A percentile compares a stretch with the other conserved stretches of the same genome.
Evolutionary conservation across 2,113 vertebrate species (phyloP).

Genomic region (Festucalex cinctus): DNA sequence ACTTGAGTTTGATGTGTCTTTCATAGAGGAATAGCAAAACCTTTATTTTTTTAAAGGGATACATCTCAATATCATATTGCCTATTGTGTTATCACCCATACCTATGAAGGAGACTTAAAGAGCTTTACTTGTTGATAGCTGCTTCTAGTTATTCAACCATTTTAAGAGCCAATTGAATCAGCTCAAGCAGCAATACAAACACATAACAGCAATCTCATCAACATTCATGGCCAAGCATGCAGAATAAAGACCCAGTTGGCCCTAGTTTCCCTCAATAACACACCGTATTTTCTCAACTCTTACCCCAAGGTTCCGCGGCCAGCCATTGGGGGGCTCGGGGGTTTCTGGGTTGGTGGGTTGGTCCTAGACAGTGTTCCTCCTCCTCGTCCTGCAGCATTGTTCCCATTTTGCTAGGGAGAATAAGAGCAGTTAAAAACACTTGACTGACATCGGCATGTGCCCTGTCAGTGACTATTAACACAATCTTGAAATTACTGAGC

Average conservation of each 20-base stretch:
- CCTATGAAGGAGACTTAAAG: too few relatives aligned
- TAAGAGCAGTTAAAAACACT: slow-evolving; percentile 14
- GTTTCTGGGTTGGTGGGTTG: slow-evolving; percentile 97
- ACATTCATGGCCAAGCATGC: neutral
- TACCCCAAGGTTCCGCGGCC: slow-evolving; percentile 94
- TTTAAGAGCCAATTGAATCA: too few relatives aligned
- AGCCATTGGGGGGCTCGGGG: slow-evolving; percentile 95
- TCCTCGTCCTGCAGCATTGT: slow-evolving; percentile 87
- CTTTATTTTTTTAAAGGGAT: too few relatives aligned
- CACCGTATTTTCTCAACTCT: neutral
- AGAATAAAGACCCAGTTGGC: neutral
- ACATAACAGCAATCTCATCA: too few relatives aligned
- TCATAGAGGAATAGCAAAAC: too few relatives aligned
- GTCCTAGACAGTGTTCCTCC: slow-evolving; percentile 87
- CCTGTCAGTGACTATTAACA: slow-evolving; percentile 1
- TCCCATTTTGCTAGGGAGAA: slow-evolving; percentile 84
- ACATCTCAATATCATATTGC: too few relatives aligned
- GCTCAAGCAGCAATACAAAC: too few relatives aligned
- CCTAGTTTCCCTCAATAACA: neutral
- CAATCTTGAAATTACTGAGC: neutral
- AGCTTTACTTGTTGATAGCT: too few relatives aligned
- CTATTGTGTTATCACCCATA: too few relatives aligned
- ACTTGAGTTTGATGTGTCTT: too few relatives aligned
- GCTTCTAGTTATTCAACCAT: too few relatives aligned
- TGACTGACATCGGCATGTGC: neutral